Conservation (phyloP, 2,888 invertebrate genomes). For the Hirtodrosophila cameraria region DNA sequence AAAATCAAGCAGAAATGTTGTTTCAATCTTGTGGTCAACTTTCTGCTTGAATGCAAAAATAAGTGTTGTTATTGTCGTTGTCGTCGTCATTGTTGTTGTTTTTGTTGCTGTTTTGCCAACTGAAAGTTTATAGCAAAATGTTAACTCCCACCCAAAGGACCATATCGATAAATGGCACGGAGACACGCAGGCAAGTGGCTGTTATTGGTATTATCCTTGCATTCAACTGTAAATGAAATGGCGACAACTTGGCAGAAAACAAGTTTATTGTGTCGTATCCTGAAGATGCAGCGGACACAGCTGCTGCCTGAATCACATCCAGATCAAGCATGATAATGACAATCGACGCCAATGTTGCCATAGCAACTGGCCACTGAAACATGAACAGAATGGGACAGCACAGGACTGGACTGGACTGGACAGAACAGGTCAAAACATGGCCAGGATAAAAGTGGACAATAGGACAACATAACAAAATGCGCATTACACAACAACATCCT, state of each 20-base stretch:
- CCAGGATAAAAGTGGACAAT: no score
- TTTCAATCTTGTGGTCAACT: no score
- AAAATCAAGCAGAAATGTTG: no score
- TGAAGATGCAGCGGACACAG: slow-evolving; percentile 10
- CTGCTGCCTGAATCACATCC: slow-evolving; percentile 14
- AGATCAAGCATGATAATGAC: slow-evolving; percentile 32
- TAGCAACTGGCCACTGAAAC: not conserved
- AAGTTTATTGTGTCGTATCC: slow-evolving; percentile 26
- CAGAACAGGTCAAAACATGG: no score
- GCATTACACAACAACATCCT: slow-evolving; percentile 3
- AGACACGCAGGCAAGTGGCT: slow-evolving; percentile 13
- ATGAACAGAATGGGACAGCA: slow-evolving; percentile 3
- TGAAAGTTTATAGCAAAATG: slow-evolving; percentile 15
- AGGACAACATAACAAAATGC: slow-evolving; percentile 31
- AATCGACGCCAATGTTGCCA: slow-evolving; percentile 31
- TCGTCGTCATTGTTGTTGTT: slow-evolving; percentile 10
- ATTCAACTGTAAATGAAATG: slow-evolving; percentile 19
- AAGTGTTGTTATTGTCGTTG: not conserved
- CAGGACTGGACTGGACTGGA: slow-evolving; percentile 1
- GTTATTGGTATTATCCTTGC: slow-evolving; percentile 25
- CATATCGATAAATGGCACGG: slow-evolving; percentile 4
- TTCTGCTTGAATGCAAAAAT: not conserved
- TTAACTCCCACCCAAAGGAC: slow-evolving; percentile 4
- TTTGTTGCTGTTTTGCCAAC: slow-evolving; percentile 1
- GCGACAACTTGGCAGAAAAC: slow-evolving; percentile 20